phyloP scores from a whole-genome alignment of 2,888 invertebrate species.

The Cylindroiulus punctatus region DNA sequence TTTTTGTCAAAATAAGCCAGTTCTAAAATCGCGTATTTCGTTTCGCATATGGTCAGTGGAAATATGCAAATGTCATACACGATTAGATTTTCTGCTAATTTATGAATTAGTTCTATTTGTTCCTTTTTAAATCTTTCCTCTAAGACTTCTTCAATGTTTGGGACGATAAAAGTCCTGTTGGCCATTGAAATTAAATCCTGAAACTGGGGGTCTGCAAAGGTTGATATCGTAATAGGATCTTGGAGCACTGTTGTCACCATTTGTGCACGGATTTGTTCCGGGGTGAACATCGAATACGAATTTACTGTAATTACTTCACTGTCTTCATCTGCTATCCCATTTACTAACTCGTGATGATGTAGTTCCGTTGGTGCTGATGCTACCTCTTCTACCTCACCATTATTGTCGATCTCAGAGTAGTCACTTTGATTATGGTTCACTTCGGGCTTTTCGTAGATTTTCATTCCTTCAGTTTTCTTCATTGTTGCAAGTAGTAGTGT shows the following conservation, averaged over 20 bases:
- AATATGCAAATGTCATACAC: neutral
- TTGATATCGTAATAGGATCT: neutral
- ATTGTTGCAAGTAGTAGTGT: neutral
- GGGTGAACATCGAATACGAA: neutral
- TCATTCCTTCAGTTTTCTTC: neutral
- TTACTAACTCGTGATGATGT: neutral
- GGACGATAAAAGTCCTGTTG: neutral
- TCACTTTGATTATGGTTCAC: neutral
- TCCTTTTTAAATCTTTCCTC: neutral
- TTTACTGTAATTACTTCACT: neutral
- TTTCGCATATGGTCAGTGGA: neutral
- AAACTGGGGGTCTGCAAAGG: neutral
- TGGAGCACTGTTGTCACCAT: neutral
- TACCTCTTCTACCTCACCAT: neutral
- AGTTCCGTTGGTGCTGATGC: neutral
- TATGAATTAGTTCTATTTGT: neutral
- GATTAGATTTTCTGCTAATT: neutral
- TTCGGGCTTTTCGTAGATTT: neutral
- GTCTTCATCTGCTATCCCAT: neutral
- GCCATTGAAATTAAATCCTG: neutral
- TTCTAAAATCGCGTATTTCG: neutral
- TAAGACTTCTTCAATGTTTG: neutral
- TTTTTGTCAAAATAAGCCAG: neutral
- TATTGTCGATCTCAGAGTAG: neutral
- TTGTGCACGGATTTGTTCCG: slow-evolving; percentile 2